These are phyloP conservation scores for Drosophila vallismaia DNA, from an alignment of 2,888 invertebrate species.

Conservation along the genomic window DNA sequence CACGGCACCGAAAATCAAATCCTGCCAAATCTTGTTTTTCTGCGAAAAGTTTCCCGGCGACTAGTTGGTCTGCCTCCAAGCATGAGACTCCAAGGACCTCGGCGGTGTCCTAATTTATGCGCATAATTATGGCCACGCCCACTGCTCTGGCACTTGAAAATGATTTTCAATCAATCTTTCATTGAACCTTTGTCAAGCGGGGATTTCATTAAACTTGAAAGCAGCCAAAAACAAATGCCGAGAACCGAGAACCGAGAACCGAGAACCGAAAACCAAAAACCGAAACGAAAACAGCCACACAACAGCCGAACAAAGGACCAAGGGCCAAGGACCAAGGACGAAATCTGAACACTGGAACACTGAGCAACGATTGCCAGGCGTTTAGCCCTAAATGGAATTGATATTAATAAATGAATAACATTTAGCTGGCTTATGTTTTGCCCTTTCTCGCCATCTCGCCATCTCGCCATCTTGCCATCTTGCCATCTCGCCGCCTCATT, in stretches of 20 bases:
- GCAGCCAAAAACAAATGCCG: conserved; percentile 51
- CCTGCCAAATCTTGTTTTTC: conserved; percentile 18
- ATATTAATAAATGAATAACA: conserved; percentile 71
- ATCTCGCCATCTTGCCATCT: too few species aligned
- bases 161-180: conserved; percentile 73
- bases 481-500: background rate
- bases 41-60: conserved; percentile 13
- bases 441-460: background rate
- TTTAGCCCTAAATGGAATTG: conserved; percentile 64
- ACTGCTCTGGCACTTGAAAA: conserved; percentile 63
- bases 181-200: conserved; percentile 75
- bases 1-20: conserved; percentile 14
- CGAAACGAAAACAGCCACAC: background rate
- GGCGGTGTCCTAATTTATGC: conserved; percentile 68
- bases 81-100: conserved; percentile 26
- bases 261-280: conserved; percentile 1
- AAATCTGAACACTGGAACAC: too few species aligned
- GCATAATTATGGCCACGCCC: conserved; percentile 71
- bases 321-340: background rate
- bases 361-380: conserved; percentile 48
- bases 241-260: conserved; percentile 1
- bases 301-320: conserved; percentile 9
- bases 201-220: conserved; percentile 73
- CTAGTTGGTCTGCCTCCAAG: too few species aligned
- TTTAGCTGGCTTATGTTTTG: conserved; percentile 25